A percentile compares a stretch with the other conserved stretches of the same genome.
Conservation (phyloP, 2,113 vertebrate genomes). For the Mobula hypostoma region DNA sequence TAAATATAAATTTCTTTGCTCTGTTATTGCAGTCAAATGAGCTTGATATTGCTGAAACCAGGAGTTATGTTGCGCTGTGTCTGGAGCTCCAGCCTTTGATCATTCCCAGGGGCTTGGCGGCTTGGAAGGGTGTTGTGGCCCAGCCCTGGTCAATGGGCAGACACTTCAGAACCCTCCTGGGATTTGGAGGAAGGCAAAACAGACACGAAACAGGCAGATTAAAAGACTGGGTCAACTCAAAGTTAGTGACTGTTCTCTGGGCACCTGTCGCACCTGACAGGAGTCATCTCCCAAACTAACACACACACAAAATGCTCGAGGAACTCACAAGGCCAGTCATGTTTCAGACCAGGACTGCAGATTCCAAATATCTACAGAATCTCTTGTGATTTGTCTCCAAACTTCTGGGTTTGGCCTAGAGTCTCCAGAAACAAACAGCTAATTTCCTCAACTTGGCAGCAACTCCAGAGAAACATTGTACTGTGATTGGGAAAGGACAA, state of each 20-base stretch:
- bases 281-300: too few relatives aligned
- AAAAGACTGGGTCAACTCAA: not conserved
- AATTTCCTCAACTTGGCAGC: not conserved
- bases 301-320: too few relatives aligned
- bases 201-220: not conserved
- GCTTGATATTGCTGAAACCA: not conserved
- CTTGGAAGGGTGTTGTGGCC: not conserved
- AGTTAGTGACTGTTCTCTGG: too few relatives aligned
- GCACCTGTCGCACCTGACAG: not conserved
- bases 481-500: too few relatives aligned
- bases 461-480: not conserved
- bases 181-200: conserved; percentile 4
- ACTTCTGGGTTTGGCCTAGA: not conserved
- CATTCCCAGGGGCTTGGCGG: not conserved
- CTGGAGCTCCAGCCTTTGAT: not conserved
- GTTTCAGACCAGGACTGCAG: too few relatives aligned
- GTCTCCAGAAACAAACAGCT: not conserved
- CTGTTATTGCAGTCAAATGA: not conserved
- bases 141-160: not conserved
- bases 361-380: too few relatives aligned
- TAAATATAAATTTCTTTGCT: conserved; percentile 16
- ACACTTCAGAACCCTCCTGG: not conserved
- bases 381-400: not conserved
- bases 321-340: too few relatives aligned
- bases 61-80: not conserved